Evolutionary conservation across 1,140 invertebrate genomes (phyloP), one percentile per base, ranked within the genome.

Genomic region (Telenomus remus): DNA sequence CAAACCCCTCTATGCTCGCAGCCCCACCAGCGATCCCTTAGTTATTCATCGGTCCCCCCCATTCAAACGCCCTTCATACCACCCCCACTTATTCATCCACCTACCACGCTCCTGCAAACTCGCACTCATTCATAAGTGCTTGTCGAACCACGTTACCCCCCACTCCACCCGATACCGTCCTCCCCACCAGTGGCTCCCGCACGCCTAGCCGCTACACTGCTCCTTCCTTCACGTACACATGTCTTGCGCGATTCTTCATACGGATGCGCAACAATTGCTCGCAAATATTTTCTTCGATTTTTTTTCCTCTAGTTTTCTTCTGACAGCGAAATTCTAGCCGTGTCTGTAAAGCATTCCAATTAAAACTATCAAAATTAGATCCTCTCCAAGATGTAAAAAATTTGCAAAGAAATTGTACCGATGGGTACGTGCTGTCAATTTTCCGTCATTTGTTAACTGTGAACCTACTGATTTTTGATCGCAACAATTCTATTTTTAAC

Each of bases 71-170:
- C 72, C 71, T 75, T 55, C 64, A 54, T 55, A 11, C 71, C 70
- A 64, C 73, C 74, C 68, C 74, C 71, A 79, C 76, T 76, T 77
- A 66, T 47, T 60, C 53, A 61, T 59, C 71, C 61, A 70, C 53
- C 69, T 76, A 63, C 60, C 74, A 71, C 68, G 64, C 33, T 64
- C 68, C 63, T 57, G 60, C 70, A 63, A 64, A 74, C 37, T 12
- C 39, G 80, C 79, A 83, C 84, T 86, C 85, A 87, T 87, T 87
- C 86, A 87, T 87, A 85, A 87, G 81, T 86, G 82, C 81, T 65
- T 79, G 76, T 79, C 78, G 71, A 74, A 68, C 63, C 37, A 69
- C 65, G 60, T 57, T 70, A 64, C 54, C 75, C 74, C 61, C 73
- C 82, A 74, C 80, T 66, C 77, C 48, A n/a, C 42, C 57, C 39